Evolutionary conservation across 2,888 invertebrate genomes (phyloP), one percentile per base, ranked within the genome.

Genomic region (Himalopsyche japonica): DNA sequence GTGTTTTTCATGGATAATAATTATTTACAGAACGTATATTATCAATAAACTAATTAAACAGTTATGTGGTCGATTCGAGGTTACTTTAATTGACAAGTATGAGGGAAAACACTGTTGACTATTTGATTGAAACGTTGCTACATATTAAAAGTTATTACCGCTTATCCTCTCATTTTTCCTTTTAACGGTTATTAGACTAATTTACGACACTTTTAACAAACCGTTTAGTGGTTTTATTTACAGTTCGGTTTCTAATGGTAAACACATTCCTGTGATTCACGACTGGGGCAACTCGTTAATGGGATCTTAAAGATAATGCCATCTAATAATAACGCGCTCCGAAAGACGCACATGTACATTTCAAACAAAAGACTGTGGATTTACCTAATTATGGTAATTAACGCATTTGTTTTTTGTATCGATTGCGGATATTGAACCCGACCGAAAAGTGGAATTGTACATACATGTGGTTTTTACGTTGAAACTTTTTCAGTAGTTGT

Each of bases 131-230:
- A 34, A 24, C 15, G 32, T n/a, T 20, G 37, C 32, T 7, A 15
- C 15, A 30, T 18, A n/a, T 30, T n/a, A 18, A 5, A 6, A 27
- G 76, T 30, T 27, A 32, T 27, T 18, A 24, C 8, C 32, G 15
- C 32, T 57, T 24, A 70, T 70, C 27, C 32, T 77, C n/a, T 1
- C 1, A 24, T 77, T 37, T 77, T 79, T 79, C 48, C 48, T 64
- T 79, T 82, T 83, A 83, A 83, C 83, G 83, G 83, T 83, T 24
- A 37, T 80, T 24, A 37, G 43, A 64, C 83, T 76, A 83, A 83
- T 80, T 80, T 80, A 80, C 77, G 83, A 80, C 83, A 83, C 80
- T 48, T 83, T 76, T 32, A 77, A 77, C 76, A 80, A 76, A 76
- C 76, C 80, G 34, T 80, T 83, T 76, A 83, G 76, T 76, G 20